phyloP scores from a whole-genome alignment of 64 coral and sea anemone genomes.

The Montipora capricornis region DNA sequence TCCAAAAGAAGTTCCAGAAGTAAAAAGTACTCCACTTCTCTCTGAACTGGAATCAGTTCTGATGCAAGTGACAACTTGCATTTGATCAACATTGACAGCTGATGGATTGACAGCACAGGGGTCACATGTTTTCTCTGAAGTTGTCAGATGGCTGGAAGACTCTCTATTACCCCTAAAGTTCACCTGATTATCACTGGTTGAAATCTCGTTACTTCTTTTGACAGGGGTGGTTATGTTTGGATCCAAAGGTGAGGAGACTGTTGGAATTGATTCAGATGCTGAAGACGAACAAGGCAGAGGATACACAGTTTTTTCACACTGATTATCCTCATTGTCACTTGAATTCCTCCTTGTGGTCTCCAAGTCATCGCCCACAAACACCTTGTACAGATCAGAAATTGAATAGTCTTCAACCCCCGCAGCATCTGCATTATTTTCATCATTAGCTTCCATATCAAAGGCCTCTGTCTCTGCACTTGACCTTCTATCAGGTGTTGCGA shows the following conservation, averaged over 20 bases:
- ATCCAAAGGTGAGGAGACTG: neutral
- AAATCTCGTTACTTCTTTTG: neutral
- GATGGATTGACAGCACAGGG: neutral
- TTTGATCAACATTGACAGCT: neutral
- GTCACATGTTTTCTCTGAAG: neutral
- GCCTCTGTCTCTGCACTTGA: neutral
- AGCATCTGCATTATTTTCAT: neutral
- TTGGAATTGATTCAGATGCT: neutral
- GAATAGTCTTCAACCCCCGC: neutral
- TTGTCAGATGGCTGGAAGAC: neutral
- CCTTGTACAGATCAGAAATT: slow-evolving; percentile 41
- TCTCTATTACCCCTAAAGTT: neutral
- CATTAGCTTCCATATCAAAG: neutral
- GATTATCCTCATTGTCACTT: neutral
- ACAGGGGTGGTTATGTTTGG: too few species aligned
- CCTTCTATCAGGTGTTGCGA: neutral
- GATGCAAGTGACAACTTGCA: too few species aligned
- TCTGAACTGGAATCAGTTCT: neutral
- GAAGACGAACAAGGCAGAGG: neutral
- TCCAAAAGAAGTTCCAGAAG: neutral
- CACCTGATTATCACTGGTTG: neutral
- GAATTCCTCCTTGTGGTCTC: neutral
- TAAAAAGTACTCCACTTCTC: neutral
- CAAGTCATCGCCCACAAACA: slow-evolving; percentile 29
- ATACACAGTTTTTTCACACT: neutral